phyloP scores from a whole-genome alignment of 2,113 vertebrate species.

The Trogon surrucura region DNA sequence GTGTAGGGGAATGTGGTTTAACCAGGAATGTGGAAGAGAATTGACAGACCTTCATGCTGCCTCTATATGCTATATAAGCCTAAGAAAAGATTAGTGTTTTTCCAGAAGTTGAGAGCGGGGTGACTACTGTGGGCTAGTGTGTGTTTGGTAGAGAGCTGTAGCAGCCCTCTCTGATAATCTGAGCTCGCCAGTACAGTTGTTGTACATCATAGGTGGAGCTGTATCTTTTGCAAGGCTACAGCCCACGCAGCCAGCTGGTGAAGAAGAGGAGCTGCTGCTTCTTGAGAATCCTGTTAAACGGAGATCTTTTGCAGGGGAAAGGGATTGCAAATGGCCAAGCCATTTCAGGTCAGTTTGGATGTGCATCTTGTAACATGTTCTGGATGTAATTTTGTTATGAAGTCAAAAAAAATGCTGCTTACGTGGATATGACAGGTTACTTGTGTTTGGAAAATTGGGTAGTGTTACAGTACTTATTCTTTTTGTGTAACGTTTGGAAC shows the following conservation, averaged over 20 bases:
- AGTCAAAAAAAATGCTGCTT: background rate
- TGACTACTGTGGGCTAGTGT: background rate
- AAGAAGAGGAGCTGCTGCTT: background rate
- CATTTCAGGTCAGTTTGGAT: background rate
- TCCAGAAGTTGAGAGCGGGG: background rate
- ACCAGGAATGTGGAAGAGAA: background rate
- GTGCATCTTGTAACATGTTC: background rate
- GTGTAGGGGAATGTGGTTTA: background rate
- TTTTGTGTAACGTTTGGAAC: background rate
- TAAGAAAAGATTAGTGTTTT: background rate
- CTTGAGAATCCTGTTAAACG: background rate
- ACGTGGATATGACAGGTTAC: background rate
- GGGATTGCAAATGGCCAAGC: accelerated
- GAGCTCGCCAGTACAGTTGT: background rate
- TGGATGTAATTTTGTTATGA: background rate
- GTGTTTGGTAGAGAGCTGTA: background rate
- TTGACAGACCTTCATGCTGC: background rate
- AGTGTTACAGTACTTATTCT: background rate
- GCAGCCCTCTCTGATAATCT: background rate
- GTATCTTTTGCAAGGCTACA: background rate
- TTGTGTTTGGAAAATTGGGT: background rate
- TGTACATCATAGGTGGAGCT: background rate
- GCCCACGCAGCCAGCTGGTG: background rate
- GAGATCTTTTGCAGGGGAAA: background rate
- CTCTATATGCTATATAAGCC: accelerated